Base-by-base conservation (phyloP, 1,140 invertebrate genomes). In the Listronotus bonariensis region DNA sequence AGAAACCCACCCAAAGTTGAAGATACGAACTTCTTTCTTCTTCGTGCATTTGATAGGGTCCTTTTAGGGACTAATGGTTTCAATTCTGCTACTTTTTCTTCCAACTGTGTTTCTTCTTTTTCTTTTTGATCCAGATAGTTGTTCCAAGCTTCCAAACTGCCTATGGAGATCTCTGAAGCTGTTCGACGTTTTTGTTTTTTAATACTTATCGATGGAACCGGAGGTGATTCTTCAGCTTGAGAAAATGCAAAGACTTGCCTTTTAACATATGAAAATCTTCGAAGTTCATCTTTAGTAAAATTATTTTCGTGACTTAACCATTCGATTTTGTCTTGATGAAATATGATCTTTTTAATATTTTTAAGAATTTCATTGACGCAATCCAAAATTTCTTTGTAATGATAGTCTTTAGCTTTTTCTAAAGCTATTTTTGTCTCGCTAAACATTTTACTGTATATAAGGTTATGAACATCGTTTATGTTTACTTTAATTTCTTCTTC, bases 371-470 rank as follows among this genome's bases (percentile, higher is more conserved):
- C 49, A n/a, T 26, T 9, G 10, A 69, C 10, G 0, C 65, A 51
- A 11, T 54, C 36, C 12, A 71, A 6, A 7, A 73, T 71, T 55
- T 73, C 66, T 17, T 56, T 55, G 34, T 68, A 71, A 42, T 71
- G 69, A n/a, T 68, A 66, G 26, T 71, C 64, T 40, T 73, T 71
- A n/a, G 63, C 68, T 41, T 57, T 65, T 59, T 73, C 69, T 18
- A 71, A 26, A 10, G 67, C 59, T 9, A 63, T 8, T 15, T 40
- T 45, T 3, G 52, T 49, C 6, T 72, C 60, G 20, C 46, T 36
- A 7, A 55, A 17, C n/a, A 40, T 49, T 14, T 69, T 43, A 5
- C 34, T 46, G 14, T 34, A 42, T 2, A 70, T 34, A 9, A 52
- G 8, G 14, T 70, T 65, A 15, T 61, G 34, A 10, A 34, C 53